Conservation (phyloP, 64 coral and sea anemone genomes). For the Montipora efflorescens region DNA sequence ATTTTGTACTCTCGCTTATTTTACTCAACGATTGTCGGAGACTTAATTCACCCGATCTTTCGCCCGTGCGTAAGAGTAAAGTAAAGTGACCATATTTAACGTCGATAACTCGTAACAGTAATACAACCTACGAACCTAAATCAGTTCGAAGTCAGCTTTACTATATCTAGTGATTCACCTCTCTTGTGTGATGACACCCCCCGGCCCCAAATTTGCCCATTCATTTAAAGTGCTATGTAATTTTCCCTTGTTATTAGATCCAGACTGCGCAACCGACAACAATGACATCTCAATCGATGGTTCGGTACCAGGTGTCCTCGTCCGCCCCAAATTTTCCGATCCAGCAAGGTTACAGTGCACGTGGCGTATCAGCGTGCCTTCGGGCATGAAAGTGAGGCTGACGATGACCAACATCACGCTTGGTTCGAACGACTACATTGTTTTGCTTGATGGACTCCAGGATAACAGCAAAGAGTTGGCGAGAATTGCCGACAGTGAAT, state of each 20-base stretch:
- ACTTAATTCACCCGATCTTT: too few species aligned
- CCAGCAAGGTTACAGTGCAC: conserved; percentile 12
- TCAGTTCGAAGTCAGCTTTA: too few species aligned
- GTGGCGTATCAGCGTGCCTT: conserved; percentile 8
- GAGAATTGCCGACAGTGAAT: neutral
- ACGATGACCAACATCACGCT: neutral
- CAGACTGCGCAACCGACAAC: conserved; percentile 7
- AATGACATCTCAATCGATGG: conserved; percentile 7
- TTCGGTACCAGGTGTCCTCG: neutral
- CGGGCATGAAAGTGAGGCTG: conserved; percentile 7
- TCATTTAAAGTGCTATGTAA: neutral
- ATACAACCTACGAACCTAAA: too few species aligned
- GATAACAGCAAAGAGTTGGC: neutral
- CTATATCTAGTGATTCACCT: too few species aligned
- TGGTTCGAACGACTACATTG: conserved; percentile 11
- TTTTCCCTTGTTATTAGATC: neutral
- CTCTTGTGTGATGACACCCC: too few species aligned
- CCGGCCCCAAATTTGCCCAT: too few species aligned
- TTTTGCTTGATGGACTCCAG: neutral
- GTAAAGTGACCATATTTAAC: too few species aligned
- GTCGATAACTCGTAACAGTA: too few species aligned
- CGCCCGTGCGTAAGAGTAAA: too few species aligned
- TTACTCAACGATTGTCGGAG: too few species aligned
- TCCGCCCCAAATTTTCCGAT: neutral
- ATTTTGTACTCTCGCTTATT: too few species aligned